These are phyloP conservation scores for Lordiphosa stackelbergi DNA, from an alignment of 1,140 invertebrate species.

Conservation along the genomic window DNA sequence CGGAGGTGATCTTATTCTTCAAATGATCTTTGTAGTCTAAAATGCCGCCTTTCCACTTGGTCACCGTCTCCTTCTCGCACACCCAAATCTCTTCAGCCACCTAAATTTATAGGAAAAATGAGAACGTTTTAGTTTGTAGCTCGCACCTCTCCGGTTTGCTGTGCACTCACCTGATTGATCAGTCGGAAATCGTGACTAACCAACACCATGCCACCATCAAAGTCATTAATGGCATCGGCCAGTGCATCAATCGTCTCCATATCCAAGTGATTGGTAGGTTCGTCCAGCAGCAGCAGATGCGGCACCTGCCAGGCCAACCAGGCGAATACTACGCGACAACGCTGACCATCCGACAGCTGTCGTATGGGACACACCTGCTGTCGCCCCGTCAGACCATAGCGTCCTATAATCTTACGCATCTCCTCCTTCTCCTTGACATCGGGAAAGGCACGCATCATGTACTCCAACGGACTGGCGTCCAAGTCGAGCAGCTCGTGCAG, in stretches of 20 bases:
- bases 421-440: constrained; percentile 99
- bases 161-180: constrained; percentile 91
- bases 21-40: constrained; percentile 97
- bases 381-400: constrained; percentile 96
- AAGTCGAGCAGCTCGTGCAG: constrained; percentile 97
- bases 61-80: constrained; percentile 96
- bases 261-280: constrained; percentile 99
- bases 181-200: constrained; percentile 98
- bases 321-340: constrained; percentile 98
- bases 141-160: background rate
- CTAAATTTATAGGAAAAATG: constrained; percentile 78
- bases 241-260: constrained; percentile 99
- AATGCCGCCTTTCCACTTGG: constrained; percentile 98
- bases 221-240: constrained; percentile 98
- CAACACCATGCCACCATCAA: constrained; percentile 97
- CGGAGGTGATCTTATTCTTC: constrained; percentile 79
- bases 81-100: constrained; percentile 99
- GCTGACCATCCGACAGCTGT: constrained; percentile 98
- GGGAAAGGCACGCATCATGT: constrained; percentile 98
- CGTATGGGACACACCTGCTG: constrained; percentile 99
- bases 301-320: constrained; percentile 97
- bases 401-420: constrained; percentile 99
- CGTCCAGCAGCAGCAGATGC: constrained; percentile 95
- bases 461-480: constrained; percentile 96
- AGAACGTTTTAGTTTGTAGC: background rate